phyloP scores from a whole-genome alignment of 2,888 invertebrate species.

The Epinotia bilunana region DNA sequence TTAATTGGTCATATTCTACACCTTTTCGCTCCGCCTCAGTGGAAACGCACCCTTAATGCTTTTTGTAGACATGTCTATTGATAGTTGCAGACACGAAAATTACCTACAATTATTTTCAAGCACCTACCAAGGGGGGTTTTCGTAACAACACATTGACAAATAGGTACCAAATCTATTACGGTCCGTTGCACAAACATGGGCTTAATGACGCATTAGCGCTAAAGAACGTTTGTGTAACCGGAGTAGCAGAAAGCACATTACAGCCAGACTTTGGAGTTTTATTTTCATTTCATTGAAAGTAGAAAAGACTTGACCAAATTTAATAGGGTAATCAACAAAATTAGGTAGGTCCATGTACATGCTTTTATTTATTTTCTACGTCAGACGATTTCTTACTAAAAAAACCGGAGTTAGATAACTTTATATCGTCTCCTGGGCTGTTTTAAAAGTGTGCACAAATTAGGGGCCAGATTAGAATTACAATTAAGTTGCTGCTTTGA shows the following conservation, averaged over 20 bases:
- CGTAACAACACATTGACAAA: conserved; percentile 53
- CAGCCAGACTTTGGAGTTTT: background rate
- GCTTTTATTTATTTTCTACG: no score
- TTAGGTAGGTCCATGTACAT: no score
- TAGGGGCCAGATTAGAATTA: no score
- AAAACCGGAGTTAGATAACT: no score
- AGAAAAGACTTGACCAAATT: no score
- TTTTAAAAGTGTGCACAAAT: no score
- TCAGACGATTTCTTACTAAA: no score
- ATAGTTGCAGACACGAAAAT: conserved; percentile 25
- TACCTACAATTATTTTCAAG: conserved; percentile 22
- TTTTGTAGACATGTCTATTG: background rate
- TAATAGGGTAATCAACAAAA: no score
- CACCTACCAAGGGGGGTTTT: conserved; percentile 39
- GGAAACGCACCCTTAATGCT: background rate
- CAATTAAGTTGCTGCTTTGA: no score
- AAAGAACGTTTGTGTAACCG: conserved; percentile 3
- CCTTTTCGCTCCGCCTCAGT: no score
- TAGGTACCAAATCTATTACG: conserved; percentile 20
- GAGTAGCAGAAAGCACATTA: background rate
- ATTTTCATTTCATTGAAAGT: background rate
- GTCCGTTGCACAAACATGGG: background rate
- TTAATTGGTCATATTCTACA: no score
- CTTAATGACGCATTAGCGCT: background rate
- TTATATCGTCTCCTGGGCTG: no score